phyloP scores from a whole-genome alignment of 2,113 vertebrate species.

The Merops nubicus region DNA sequence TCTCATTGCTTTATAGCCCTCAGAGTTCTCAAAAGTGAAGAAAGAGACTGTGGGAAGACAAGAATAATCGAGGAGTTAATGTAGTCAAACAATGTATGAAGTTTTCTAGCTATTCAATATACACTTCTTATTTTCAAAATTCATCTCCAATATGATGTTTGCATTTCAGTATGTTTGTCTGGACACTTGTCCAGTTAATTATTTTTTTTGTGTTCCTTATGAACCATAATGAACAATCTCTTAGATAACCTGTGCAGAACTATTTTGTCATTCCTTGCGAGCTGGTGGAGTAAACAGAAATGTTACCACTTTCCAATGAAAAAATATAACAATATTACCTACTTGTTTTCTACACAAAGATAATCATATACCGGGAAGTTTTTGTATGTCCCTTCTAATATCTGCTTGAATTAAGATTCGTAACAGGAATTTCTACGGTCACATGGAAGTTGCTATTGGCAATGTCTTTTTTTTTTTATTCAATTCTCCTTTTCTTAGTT shows the following conservation, averaged over 20 bases:
- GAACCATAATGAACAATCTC: neutral
- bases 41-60: neutral
- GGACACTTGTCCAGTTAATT: neutral
- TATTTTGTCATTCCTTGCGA: neutral
- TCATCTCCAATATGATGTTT: neutral
- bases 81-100: neutral
- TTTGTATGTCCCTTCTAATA: neutral
- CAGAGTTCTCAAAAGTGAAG: neutral
- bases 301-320: neutral
- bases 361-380: neutral
- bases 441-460: neutral
- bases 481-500: neutral
- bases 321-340: neutral
- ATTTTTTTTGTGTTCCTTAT: neutral
- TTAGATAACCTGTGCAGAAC: neutral
- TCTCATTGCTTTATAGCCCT: neutral
- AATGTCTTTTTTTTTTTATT: neutral
- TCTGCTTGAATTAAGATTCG: neutral
- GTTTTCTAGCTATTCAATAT: neutral
- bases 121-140: neutral
- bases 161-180: neutral
- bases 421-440: neutral
- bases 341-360: neutral
- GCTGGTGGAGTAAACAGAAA: neutral
- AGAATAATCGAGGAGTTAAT: neutral